Conservation (phyloP, 1,140 invertebrate genomes). For the Camponotus pennsylvanicus region DNA sequence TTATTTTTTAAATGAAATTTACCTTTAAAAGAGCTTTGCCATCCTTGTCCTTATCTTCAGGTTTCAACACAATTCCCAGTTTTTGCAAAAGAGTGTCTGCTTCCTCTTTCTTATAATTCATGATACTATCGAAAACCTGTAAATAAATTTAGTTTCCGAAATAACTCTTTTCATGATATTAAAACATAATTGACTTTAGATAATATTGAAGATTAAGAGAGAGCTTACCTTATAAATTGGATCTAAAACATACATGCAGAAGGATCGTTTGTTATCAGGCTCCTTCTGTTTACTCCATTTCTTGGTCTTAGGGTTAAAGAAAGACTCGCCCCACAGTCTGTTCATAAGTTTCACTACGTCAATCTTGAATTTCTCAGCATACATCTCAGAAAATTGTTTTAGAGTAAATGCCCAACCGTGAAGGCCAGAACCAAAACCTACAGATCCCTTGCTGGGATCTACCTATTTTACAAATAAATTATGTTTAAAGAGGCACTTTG, state of each 20-base stretch:
- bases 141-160: slow-evolving; percentile 38
- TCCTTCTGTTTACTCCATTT: slow-evolving; percentile 98
- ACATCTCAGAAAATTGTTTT: slow-evolving; percentile 99
- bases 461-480: slow-evolving; percentile 86
- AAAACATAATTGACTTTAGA: neutral
- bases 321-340: slow-evolving; percentile 98
- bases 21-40: slow-evolving; percentile 96
- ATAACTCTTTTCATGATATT: neutral
- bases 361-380: slow-evolving; percentile 99
- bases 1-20: slow-evolving; percentile 42
- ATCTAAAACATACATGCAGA: slow-evolving; percentile 99
- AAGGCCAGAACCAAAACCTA: slow-evolving; percentile 99
- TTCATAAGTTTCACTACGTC: slow-evolving; percentile 99
- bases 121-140: slow-evolving; percentile 97
- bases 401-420: slow-evolving; percentile 99
- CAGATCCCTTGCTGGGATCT: slow-evolving; percentile 98
- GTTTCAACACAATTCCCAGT: slow-evolving; percentile 96
- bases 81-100: slow-evolving; percentile 94
- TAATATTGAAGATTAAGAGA: neutral
- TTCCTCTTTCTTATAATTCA: slow-evolving; percentile 99
- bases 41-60: slow-evolving; percentile 98
- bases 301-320: slow-evolving; percentile 99
- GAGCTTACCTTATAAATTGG: slow-evolving; percentile 97
- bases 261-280: slow-evolving; percentile 97
- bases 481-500: neutral